Percentiles rank a stretch among this genome's conserved stretches.
These are phyloP conservation scores for Leucoma salicis DNA, from an alignment of 2,888 invertebrate species.

Conservation along the genomic window DNA sequence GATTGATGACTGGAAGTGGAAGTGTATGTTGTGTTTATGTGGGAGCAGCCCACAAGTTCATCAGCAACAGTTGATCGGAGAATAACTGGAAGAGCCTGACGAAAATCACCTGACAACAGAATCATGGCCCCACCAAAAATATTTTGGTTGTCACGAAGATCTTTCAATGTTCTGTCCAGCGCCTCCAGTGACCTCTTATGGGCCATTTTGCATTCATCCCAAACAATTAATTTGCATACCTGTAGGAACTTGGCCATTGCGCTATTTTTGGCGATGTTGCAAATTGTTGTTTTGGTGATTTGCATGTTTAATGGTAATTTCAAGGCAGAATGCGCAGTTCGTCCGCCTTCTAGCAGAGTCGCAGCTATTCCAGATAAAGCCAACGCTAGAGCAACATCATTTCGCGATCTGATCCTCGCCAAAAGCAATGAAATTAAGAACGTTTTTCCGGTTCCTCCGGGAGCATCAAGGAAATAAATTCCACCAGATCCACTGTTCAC, in stretches of 20 bases:
- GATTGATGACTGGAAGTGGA: no score
- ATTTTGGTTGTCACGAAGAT: constrained; percentile 27
- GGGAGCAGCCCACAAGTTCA: constrained; percentile 35
- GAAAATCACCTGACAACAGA: constrained; percentile 37
- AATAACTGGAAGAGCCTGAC: constrained; percentile 38
- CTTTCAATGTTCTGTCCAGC: constrained; percentile 28
- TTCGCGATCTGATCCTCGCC: constrained; percentile 28
- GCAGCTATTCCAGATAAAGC: constrained; percentile 37
- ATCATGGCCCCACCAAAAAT: constrained; percentile 29
- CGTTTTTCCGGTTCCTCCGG: constrained; percentile 28
- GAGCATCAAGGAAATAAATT: constrained; percentile 30
- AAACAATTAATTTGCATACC: constrained; percentile 25
- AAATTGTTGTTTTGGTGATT: constrained; percentile 27
- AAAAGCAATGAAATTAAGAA: constrained; percentile 32
- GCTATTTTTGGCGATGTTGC: constrained; percentile 27
- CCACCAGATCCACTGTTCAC: constrained; percentile 30
- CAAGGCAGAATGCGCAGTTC: constrained; percentile 37
- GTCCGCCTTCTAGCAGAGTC: constrained; percentile 30
- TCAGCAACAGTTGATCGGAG: constrained; percentile 33
- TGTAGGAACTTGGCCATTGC: constrained; percentile 15
- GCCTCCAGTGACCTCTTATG: constrained; percentile 24
- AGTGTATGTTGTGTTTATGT: no score
- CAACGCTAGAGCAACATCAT: constrained; percentile 30
- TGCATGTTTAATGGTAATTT: constrained; percentile 39
- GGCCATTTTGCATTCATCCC: constrained; percentile 29